Conservation (phyloP, 2,797 vertebrate species). For the Nyctalus aviator region DNA sequence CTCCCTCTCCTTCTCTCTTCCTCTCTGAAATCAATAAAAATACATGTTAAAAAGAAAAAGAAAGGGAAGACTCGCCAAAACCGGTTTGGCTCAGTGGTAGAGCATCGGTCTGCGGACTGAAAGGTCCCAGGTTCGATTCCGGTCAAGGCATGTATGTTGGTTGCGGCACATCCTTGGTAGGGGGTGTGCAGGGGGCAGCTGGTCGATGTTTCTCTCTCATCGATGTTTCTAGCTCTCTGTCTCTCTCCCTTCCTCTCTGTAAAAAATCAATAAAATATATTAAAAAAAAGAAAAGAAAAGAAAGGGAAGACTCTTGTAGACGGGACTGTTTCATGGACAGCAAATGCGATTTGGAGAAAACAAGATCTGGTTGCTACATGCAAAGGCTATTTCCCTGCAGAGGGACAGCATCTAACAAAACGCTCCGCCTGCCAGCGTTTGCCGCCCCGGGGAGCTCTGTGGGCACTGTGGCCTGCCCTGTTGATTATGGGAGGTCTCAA, state of each 20-base stretch:
- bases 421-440: constrained; percentile 58
- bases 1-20: too few relatives aligned
- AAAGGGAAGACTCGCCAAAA: constrained; percentile 55
- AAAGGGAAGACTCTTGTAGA: constrained; percentile 66
- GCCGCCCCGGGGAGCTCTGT: constrained; percentile 56
- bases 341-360: constrained; percentile 80
- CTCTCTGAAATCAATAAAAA: too few relatives aligned
- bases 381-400: constrained; percentile 75
- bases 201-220: too few relatives aligned
- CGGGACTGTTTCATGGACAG: constrained; percentile 72
- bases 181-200: too few relatives aligned
- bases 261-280: too few relatives aligned
- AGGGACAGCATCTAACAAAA: constrained; percentile 76
- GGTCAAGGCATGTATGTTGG: too few relatives aligned
- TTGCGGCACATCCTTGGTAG: too few relatives aligned
- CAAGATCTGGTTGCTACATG: constrained; percentile 68
- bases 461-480: constrained; percentile 41
- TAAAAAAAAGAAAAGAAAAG: neutral
- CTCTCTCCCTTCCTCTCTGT: too few relatives aligned
- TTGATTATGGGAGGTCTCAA: constrained; percentile 44
- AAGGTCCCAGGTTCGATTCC: too few relatives aligned
- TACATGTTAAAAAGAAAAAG: neutral
- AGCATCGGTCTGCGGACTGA: too few relatives aligned
- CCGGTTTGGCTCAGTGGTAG: too few relatives aligned
- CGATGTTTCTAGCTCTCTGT: too few relatives aligned